Evolutionary conservation across 2,888 invertebrate species (phyloP).

Genomic region (Creontiades dilutus): DNA sequence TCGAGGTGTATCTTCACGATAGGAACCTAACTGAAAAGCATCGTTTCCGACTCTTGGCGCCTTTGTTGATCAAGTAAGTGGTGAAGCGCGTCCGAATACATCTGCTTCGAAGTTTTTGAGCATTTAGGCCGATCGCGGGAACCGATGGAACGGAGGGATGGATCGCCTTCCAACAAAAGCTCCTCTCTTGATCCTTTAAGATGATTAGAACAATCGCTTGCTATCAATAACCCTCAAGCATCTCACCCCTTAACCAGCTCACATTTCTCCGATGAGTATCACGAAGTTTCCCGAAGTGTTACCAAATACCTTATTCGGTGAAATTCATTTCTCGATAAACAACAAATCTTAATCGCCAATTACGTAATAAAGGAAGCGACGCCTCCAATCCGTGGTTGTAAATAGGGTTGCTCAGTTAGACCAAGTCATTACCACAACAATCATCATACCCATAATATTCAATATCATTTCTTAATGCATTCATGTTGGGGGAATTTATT

Average conservation of each 20-base stretch:
- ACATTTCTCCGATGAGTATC: neutral
- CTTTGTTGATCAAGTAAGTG: neutral
- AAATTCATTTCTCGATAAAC: too few species aligned
- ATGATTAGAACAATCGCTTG: constrained; percentile 23
- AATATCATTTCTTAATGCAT: too few species aligned
- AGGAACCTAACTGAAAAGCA: too few species aligned
- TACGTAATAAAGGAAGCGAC: too few species aligned
- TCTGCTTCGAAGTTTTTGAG: neutral
- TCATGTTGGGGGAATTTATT: too few species aligned
- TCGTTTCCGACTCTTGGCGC: too few species aligned
- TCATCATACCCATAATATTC: too few species aligned
- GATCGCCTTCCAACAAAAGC: neutral
- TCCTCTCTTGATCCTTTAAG: constrained; percentile 16
- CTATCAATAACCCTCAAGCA: constrained; percentile 1
- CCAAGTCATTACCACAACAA: too few species aligned
- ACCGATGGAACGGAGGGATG: neutral
- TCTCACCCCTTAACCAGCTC: neutral
- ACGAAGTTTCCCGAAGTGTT: neutral
- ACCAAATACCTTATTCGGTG: neutral
- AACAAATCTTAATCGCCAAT: too few species aligned
- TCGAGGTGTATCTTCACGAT: too few species aligned
- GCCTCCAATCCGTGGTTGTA: too few species aligned
- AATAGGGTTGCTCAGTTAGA: too few species aligned
- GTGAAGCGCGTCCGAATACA: neutral
- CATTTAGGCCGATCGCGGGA: neutral